Conservation (phyloP, 2,888 invertebrate species). For the Drosophila quinaria region DNA sequence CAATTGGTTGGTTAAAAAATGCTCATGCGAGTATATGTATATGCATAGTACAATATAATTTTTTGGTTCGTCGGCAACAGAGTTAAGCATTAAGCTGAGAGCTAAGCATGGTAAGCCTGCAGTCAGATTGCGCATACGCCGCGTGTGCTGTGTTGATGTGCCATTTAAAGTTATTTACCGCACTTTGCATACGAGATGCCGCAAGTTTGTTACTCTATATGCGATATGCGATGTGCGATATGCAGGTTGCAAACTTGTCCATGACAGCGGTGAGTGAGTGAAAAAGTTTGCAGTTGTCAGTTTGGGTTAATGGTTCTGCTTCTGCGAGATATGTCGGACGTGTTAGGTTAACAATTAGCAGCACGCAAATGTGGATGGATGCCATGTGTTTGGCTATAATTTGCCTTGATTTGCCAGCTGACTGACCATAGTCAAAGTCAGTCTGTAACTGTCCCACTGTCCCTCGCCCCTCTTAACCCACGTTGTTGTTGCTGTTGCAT, state of each 20-base stretch:
- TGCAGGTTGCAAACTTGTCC: neutral
- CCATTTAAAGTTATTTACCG: constrained; percentile 24
- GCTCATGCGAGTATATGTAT: too few species aligned
- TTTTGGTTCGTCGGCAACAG: neutral
- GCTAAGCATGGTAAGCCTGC: constrained; percentile 21
- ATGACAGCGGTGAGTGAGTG: neutral
- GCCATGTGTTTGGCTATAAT: constrained; percentile 58
- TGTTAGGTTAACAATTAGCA: constrained; percentile 63
- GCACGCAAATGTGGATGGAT: constrained; percentile 24
- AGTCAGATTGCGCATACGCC: constrained; percentile 57
- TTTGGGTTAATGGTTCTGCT: neutral
- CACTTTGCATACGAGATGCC: constrained; percentile 17
- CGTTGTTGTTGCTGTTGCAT: constrained; percentile 34
- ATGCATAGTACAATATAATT: neutral
- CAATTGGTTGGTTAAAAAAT: neutral
- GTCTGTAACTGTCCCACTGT: constrained; percentile 1
- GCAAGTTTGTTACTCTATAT: constrained; percentile 17
- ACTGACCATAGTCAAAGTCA: constrained; percentile 49
- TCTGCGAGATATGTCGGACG: constrained; percentile 10
- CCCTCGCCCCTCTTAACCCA: too few species aligned
- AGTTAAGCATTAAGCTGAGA: constrained; percentile 13
- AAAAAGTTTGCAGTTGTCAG: constrained; percentile 9
- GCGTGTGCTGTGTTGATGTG: constrained; percentile 14
- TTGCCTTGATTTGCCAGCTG: constrained; percentile 65
- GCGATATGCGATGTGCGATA: neutral